phyloP scores from a whole-genome alignment of 2,113 vertebrate genomes.

The Zeus faber region DNA sequence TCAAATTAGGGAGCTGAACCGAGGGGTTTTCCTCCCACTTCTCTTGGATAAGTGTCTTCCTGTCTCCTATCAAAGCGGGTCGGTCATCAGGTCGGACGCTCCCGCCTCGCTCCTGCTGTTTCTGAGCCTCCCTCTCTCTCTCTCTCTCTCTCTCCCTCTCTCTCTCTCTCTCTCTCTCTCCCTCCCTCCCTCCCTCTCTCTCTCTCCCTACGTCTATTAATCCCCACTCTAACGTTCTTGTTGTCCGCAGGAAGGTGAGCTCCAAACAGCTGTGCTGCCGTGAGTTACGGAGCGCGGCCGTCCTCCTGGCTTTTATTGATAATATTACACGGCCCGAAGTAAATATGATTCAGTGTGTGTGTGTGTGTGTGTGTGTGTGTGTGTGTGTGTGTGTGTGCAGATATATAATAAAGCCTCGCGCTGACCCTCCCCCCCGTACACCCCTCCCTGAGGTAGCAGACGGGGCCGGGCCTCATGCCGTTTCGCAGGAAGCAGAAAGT shows the following conservation, averaged over 20 bases:
- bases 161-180: not conserved
- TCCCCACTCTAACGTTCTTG: conserved; percentile 9
- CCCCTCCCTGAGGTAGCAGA: conserved; percentile 47
- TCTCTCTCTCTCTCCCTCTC: not conserved
- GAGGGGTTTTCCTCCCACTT: too few relatives aligned
- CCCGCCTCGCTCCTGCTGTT: not conserved
- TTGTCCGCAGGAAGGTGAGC: conserved; percentile 44
- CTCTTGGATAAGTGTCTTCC: too few relatives aligned
- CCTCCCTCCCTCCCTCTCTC: not conserved
- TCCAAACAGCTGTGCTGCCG: conserved; percentile 61
- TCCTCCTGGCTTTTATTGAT: conserved; percentile 69
- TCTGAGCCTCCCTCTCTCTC: not conserved
- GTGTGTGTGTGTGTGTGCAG: conserved; percentile 17
- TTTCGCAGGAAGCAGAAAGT: conserved; percentile 51
- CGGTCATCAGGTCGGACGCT: too few relatives aligned
- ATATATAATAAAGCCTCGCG: conserved; percentile 34
- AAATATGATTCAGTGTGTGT: conserved; percentile 47
- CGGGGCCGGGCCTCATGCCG: conserved; percentile 41
- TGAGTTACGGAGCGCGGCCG: conserved; percentile 59
- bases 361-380: conserved; percentile 13
- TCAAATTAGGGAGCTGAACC: too few relatives aligned
- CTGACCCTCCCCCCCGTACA: conserved; percentile 52
- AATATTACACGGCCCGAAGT: conserved; percentile 66
- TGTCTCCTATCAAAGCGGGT: too few relatives aligned
- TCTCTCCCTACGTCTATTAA: conserved; percentile 3